Conservation (phyloP, 2,888 invertebrate genomes). For the Cephus spinipes region DNA sequence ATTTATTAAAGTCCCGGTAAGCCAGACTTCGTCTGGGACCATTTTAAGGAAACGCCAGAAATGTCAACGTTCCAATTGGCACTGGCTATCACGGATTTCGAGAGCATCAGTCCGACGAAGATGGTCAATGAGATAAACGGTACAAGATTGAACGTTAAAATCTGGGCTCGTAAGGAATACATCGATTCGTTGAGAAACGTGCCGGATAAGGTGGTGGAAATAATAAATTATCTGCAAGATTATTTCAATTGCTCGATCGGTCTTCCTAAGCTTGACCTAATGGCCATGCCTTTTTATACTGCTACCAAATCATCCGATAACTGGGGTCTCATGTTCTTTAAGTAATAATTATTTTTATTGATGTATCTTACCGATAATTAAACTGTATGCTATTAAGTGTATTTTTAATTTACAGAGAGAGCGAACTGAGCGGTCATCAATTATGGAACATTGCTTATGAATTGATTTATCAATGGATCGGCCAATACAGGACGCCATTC, state of each 20-base stretch:
- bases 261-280: slow-evolving; percentile 76
- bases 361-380: neutral
- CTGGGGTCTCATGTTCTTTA: slow-evolving; percentile 84
- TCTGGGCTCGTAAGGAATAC: slow-evolving; percentile 76
- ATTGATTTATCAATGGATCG: slow-evolving; percentile 84
- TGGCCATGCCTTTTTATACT: slow-evolving; percentile 79
- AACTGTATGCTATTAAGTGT: neutral
- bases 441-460: slow-evolving; percentile 79
- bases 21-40: slow-evolving; percentile 74
- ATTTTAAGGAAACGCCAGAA: slow-evolving; percentile 78
- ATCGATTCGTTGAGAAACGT: slow-evolving; percentile 71
- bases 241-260: slow-evolving; percentile 78
- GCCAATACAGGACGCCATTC: slow-evolving; percentile 79
- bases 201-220: slow-evolving; percentile 71
- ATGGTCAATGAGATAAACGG: slow-evolving; percentile 65
- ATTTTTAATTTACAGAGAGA: slow-evolving; percentile 72
- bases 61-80: slow-evolving; percentile 84
- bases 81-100: slow-evolving; percentile 77
- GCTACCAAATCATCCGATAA: slow-evolving; percentile 81
- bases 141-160: slow-evolving; percentile 67
- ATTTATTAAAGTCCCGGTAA: slow-evolving; percentile 67
- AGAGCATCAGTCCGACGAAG: slow-evolving; percentile 60
- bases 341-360: slow-evolving; percentile 68
- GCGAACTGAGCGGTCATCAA: slow-evolving; percentile 75
- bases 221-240: slow-evolving; percentile 72